Base-by-base conservation (phyloP, 2,888 invertebrate genomes). In the Amblyjoppa proteus region DNA sequence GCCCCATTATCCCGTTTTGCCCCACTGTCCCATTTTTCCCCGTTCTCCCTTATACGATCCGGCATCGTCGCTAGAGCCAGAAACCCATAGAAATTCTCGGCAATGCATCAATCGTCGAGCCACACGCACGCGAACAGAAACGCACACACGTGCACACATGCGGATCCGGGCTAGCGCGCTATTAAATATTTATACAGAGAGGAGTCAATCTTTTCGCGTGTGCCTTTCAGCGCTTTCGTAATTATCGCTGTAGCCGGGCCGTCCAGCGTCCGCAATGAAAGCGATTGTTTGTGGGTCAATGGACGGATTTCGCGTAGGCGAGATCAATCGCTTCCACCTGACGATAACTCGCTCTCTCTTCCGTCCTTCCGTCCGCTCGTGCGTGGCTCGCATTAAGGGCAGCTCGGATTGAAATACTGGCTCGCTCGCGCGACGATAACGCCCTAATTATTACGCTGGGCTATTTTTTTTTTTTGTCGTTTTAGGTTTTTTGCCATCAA, bases 181-280 rank as follows among this genome's bases (percentile, higher is more conserved):
- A 76, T 66, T 80, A 56, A 56, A 81, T 81, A 74, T 74, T 76
- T 76, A 76, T 76, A 53, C 75, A 49, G 31, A 31, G 61, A 75
- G 31, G 34, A 64, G 51, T 25, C n/a, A 41, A 51, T 49, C 20
- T 76, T 76, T 51, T 66, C 66, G 34, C 20, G 75, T 38, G 51
- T 25, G 49, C 51, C 31, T 66, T 66, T 51, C 66, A 20, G 31
- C 31, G 75, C 66, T 51, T 66, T 51, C 66, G 66, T 51, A 66
- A 76, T 76, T 76, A 76, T 66, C 51, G 51, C 51, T 25, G 38
- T 11, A 66, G 31, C 11, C 28, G 28, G n/a, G 13, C 13, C 53
- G 31, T 34, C 16, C 64, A 34, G 5, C 34, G 34, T 34, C 31
- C n/a, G 16, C 64, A 34, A 76, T 76, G 64, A 76, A 64, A 64